Conservation (phyloP, 2,113 vertebrate species). For the Antigone vipio region DNA sequence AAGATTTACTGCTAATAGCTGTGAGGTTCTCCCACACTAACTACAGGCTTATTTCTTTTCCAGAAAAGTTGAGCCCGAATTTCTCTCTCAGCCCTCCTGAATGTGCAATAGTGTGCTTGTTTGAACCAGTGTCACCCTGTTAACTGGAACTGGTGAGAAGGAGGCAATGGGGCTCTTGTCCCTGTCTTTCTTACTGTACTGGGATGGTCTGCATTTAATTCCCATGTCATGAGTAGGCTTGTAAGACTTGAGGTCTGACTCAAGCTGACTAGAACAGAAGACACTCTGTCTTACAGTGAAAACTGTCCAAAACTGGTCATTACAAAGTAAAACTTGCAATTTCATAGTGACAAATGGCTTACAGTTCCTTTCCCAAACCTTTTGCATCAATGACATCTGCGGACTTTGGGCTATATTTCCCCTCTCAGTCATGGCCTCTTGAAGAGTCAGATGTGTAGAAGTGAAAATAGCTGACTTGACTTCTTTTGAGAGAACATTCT, state of each 20-base stretch:
- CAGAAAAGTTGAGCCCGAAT: background rate
- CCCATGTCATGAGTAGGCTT: background rate
- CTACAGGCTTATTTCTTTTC: background rate
- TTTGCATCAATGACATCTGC: background rate
- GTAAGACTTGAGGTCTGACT: background rate
- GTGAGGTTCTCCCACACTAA: background rate
- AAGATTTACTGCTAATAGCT: background rate
- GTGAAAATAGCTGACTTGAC: background rate
- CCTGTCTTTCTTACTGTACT: background rate
- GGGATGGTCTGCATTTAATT: background rate
- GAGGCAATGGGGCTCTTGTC: background rate
- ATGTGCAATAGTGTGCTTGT: background rate
- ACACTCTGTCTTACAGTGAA: background rate
- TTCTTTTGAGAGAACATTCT: background rate
- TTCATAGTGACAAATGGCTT: background rate
- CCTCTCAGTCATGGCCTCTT: background rate
- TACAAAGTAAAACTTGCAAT: background rate
- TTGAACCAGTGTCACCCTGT: background rate
- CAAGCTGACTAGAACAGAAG: background rate
- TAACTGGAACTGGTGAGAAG: background rate
- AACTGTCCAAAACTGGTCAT: background rate
- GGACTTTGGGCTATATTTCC: background rate
- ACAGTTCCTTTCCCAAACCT: background rate
- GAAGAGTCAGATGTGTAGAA: background rate
- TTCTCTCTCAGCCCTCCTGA: background rate